phyloP scores from a whole-genome alignment of 2,797 vertebrate species.

The Margarornis squamiger region DNA sequence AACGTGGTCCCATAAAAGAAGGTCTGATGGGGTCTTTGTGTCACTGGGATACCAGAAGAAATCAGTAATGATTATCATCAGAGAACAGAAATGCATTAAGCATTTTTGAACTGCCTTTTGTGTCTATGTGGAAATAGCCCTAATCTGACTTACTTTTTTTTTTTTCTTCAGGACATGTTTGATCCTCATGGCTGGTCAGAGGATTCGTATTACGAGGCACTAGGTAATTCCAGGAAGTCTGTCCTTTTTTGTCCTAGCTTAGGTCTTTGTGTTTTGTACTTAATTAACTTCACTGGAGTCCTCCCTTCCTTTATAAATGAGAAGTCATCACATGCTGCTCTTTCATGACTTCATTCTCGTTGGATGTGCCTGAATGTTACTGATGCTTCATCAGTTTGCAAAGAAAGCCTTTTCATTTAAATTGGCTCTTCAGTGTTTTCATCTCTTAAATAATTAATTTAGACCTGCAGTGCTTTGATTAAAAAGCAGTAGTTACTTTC shows the following conservation, averaged over 20 bases:
- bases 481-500: not conserved
- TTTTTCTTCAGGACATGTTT: constrained; percentile 89
- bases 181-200: constrained; percentile 98
- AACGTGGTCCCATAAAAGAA: not conserved
- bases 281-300: constrained; percentile 36
- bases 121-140: not conserved
- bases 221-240: constrained; percentile 78
- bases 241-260: not conserved
- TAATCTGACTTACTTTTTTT: not conserved
- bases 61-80: not conserved
- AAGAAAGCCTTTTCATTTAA: constrained; percentile 41
- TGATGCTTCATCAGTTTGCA: constrained; percentile 41
- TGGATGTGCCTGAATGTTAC: constrained; percentile 30
- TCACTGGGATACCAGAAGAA: not conserved
- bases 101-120: not conserved
- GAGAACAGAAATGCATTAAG: not conserved
- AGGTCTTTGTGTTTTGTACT: constrained; percentile 13
- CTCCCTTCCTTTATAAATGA: constrained; percentile 19
- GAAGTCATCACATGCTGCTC: constrained; percentile 43
- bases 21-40: not conserved
- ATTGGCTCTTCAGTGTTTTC: not conserved
- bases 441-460: not conserved
- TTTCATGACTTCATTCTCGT: not conserved
- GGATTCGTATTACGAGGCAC: constrained; percentile 93
- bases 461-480: not conserved